phyloP scores from a whole-genome alignment of 1,140 invertebrate genomes.

The Drosophila bipectinata region DNA sequence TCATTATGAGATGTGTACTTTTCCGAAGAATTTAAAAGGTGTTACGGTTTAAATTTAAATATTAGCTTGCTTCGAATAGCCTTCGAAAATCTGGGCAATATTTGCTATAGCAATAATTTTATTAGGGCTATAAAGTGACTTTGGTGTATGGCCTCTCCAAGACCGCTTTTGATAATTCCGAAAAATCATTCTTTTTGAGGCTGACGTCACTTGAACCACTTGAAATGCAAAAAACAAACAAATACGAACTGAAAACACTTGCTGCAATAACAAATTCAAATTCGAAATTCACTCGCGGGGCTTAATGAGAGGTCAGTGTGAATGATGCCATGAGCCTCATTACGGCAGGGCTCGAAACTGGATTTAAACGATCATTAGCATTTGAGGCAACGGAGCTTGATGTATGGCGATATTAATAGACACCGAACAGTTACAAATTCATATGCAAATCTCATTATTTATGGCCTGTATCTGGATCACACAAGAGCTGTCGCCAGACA shows the following conservation, averaged over 20 bases:
- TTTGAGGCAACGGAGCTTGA: conserved; percentile 18
- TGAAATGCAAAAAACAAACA: conserved; percentile 55
- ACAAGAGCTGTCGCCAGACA: conserved; percentile 36
- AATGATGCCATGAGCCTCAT: conserved; percentile 17
- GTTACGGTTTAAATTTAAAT: not conserved
- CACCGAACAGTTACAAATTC: conserved; percentile 38
- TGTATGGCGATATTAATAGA: conserved; percentile 31
- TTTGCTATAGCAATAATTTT: not conserved
- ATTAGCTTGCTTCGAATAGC: not conserved
- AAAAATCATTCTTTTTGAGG: conserved; percentile 3
- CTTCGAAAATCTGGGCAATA: not conserved
- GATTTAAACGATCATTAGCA: conserved; percentile 33
- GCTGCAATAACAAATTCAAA: conserved; percentile 47
- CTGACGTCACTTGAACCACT: conserved; percentile 58
- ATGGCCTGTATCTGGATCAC: conserved; percentile 34
- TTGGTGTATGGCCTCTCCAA: not conserved
- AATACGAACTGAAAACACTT: conserved; percentile 41
- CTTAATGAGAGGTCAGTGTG: conserved; percentile 74
- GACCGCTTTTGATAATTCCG: conserved; percentile 4
- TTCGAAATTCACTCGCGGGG: conserved; percentile 44
- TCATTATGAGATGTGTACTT: not conserved
- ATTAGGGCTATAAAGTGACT: not conserved
- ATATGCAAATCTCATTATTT: conserved; percentile 67
- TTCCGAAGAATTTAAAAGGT: not conserved
- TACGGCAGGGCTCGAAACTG: conserved; percentile 29